Base-by-base conservation (phyloP, 2,113 vertebrate species). In the Spizaetus ornatus region DNA sequence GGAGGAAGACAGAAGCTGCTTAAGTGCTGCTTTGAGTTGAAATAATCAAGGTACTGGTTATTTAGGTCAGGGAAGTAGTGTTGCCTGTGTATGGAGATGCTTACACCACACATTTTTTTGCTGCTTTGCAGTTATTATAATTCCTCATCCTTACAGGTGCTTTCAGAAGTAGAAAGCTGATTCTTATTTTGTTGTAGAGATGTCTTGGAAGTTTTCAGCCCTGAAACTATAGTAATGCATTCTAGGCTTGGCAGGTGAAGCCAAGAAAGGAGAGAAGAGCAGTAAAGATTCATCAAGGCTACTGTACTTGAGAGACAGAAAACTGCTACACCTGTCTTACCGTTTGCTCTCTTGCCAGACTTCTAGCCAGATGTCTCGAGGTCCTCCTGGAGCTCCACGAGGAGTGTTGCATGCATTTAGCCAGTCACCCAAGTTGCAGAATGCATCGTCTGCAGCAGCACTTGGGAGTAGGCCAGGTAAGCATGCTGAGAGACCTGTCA, bases 391-490 rank as follows among this genome's bases (percentile, higher is more conserved):
- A 21, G 93, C 98, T 15, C 97, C 99, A 12, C 98, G 99, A 7
- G 97, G 98, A 1, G 96, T 99, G 91, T 97, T 99, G 97, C 99
- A 99, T 97, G 96, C 98, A 8, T 99, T 99, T 96, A 98, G 99
- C 91, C 98, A 98, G 85, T 98, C 99, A 9, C 98, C 98, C 59
- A 99, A 99, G 98, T 98, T 99, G 94, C 99, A 99, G 97, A 99
- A 97, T 7, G 89, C 99, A 2, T 98, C 99, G 1, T 96, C 97
- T 4, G 98, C 99, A 71, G 98, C 98, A 16, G 95, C 98, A 14
- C 98, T 99, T 80, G 98, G 98, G 82, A 97, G 97, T 95, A 98
- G 99, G 98, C 93, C 98, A 74, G 98, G 98, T 92, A 99, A 99
- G 97, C 99, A 99, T 71, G 98, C 95, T 52, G 98, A 99, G 93